These are phyloP conservation scores for Dynastes hyllus DNA, from an alignment of 2,888 invertebrate genomes.

Conservation along the genomic window DNA sequence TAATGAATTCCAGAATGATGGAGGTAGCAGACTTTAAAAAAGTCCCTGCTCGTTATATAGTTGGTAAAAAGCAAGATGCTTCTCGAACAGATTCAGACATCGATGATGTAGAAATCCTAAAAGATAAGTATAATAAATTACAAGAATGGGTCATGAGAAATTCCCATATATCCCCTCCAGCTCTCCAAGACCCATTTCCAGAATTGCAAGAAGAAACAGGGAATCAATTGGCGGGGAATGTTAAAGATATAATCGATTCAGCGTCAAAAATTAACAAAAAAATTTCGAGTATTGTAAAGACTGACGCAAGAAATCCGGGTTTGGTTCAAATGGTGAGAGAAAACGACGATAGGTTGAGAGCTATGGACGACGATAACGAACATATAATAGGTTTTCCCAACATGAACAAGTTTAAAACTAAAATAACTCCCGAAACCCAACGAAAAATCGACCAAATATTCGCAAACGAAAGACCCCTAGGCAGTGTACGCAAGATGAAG, in stretches of 20 bases:
- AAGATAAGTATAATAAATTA: slow-evolving; percentile 51
- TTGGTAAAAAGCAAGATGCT: not conserved
- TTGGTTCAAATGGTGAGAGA: slow-evolving; percentile 27
- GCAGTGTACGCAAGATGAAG: not conserved
- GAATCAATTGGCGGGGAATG: slow-evolving; percentile 48
- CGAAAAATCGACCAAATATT: slow-evolving; percentile 36
- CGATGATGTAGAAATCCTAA: not conserved
- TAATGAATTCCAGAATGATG: not conserved
- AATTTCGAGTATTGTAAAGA: slow-evolving; percentile 52
- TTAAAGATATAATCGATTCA: slow-evolving; percentile 54
- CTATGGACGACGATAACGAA: not conserved
- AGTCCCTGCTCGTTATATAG: not conserved
- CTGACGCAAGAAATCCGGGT: slow-evolving; percentile 20
- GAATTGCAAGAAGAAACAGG: not conserved
- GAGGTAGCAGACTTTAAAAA: not conserved
- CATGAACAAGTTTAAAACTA: slow-evolving; percentile 47
- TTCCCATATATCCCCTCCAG: slow-evolving; percentile 8
- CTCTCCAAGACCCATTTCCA: not conserved
- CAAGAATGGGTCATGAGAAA: slow-evolving; percentile 52
- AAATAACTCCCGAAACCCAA: slow-evolving; percentile 34
- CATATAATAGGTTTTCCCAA: slow-evolving; percentile 22
- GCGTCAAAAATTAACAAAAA: slow-evolving; percentile 50
- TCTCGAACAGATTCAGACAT: too few relatives aligned
- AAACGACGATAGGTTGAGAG: slow-evolving; percentile 47
- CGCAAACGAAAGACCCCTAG: not conserved